phyloP scores from a whole-genome alignment of 2,797 vertebrate genomes.

The Protosalanx chinensis region DNA sequence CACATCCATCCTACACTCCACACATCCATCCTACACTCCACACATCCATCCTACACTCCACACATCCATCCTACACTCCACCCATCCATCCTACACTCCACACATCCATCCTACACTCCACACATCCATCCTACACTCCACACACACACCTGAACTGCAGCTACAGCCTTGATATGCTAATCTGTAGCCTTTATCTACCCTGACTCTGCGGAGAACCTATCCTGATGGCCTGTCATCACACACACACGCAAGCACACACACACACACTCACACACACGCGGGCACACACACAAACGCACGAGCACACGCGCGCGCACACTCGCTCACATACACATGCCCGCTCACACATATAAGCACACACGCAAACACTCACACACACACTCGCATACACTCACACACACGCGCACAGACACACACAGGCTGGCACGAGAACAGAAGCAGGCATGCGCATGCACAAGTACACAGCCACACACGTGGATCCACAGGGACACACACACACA shows the following conservation, averaged over 20 bases:
- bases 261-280: not conserved
- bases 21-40: too few relatives aligned
- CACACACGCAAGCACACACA: not conserved
- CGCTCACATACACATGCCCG: not conserved
- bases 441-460: not conserved
- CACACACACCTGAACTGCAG: constrained; percentile 12
- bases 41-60: too few relatives aligned
- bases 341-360: constrained; percentile 5
- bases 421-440: not conserved
- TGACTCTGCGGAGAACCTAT: constrained; percentile 22
- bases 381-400: not conserved
- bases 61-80: too few relatives aligned
- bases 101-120: too few relatives aligned
- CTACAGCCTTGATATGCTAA: constrained; percentile 26
- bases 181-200: constrained; percentile 17
- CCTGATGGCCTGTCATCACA: constrained; percentile 12
- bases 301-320: not conserved
- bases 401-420: not conserved
- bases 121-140: too few relatives aligned
- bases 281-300: not conserved
- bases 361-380: not conserved
- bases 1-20: too few relatives aligned
- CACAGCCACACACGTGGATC: not conserved
- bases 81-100: too few relatives aligned
- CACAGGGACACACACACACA: not conserved